Evolutionary conservation across 2,888 invertebrate species (phyloP).

Genomic region (Tenodera sinensis): DNA sequence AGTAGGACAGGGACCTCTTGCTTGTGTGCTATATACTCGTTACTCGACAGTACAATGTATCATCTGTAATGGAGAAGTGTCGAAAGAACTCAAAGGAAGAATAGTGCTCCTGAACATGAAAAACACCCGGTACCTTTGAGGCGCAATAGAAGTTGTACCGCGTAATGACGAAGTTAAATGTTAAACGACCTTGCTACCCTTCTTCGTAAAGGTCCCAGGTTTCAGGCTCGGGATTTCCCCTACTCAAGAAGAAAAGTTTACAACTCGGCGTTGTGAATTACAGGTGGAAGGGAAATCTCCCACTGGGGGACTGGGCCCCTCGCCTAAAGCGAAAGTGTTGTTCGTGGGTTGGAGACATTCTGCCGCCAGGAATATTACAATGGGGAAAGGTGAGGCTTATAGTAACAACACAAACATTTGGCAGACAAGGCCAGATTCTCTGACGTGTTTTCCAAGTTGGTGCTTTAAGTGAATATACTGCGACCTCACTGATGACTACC

Average conservation of each 20-base stretch:
- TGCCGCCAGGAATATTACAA: neutral
- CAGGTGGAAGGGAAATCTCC: neutral
- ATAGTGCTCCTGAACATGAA: neutral
- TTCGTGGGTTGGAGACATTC: neutral
- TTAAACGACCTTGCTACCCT: neutral
- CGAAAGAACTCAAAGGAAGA: neutral
- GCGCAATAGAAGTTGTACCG: neutral
- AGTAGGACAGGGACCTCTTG: too few species aligned
- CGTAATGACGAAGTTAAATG: neutral
- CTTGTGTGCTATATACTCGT: too few species aligned
- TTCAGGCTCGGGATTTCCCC: neutral
- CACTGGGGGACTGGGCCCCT: neutral
- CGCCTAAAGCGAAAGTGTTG: neutral
- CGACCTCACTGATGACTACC: neutral
- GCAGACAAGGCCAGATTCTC: neutral
- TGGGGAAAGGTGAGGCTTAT: neutral
- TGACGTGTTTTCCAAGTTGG: neutral
- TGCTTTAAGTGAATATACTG: neutral
- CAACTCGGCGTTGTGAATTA: neutral
- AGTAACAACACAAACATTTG: neutral
- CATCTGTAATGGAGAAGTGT: too few species aligned
- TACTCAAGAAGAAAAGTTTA: neutral
- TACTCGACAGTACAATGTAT: too few species aligned
- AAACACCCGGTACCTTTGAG: neutral
- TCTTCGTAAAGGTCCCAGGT: neutral